Base-by-base conservation (phyloP, 2,888 invertebrate species). In the Agriopis leucophaearia region DNA sequence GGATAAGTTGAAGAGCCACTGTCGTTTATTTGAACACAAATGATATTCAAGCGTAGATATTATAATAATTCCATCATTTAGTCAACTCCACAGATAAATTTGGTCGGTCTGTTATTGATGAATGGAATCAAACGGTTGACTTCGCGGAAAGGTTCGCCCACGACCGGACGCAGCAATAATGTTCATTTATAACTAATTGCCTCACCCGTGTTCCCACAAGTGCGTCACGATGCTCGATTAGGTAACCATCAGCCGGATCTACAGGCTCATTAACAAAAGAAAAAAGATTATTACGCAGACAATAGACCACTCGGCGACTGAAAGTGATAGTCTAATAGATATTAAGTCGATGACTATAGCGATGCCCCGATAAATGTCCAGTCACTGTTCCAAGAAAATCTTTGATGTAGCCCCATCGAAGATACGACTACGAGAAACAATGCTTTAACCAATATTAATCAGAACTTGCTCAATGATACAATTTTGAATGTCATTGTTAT, bases 281-380 rank as follows among this genome's bases (percentile, higher is more conserved):
- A 90, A 89, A 88, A 89, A 88, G 90, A 91, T 92, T 84, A 87
- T 89, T 91, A 91, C 89, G 78, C 84, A 80, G 82, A 92, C 92
- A 91, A 92, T 90, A 88, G 88, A 87, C 84, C 85, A 90, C 88
- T 89, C 88, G 83, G 82, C 86, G 89, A 88, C 90, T 81, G 88
- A 91, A 91, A 92, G 92, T 91, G 91, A 91, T 92, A 92, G 90
- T 90, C 81, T 87, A 85, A 88, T 87, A 88, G 88, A 90, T 88
- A 89, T 87, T 82, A 83, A 85, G 84, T 77, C 81, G 78, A 88
- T 87, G 89, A 87, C 84, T 86, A 84, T 86, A 82, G 84, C 81
- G 78, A 81, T 83, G 82, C 77, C 76, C 74, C 74, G 71, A 68
- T 74, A 83, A 85, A 76, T 85, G 84, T 78, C 83, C 82, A 87